A percentile compares a stretch with the other conserved stretches of the same genome.
Conservation (phyloP, 2,797 vertebrate species). For the Nothura maculosa region DNA sequence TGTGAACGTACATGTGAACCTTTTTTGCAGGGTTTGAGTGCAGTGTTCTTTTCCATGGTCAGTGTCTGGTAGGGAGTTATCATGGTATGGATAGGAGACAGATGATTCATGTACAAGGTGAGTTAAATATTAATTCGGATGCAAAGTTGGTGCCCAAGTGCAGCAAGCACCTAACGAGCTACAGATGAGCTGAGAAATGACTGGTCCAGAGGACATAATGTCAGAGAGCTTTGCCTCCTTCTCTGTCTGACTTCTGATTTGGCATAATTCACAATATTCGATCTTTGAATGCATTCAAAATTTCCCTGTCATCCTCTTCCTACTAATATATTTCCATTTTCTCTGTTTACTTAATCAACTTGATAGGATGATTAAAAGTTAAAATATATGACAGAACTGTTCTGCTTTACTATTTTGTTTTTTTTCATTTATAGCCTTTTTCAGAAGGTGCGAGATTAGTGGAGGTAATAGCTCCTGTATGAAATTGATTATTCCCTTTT, state of each 20-base stretch:
- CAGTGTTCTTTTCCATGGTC: neutral
- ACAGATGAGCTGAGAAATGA: neutral
- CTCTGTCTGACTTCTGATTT: neutral
- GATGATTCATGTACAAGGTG: neutral
- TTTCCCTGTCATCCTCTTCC: neutral
- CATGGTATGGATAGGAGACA: neutral
- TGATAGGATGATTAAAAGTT: neutral
- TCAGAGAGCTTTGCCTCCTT: neutral
- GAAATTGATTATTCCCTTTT: neutral
- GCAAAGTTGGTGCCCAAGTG: neutral
- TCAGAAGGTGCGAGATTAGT: neutral
- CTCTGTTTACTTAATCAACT: conserved; percentile 2
- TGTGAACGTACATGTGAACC: neutral
- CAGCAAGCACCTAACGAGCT: neutral
- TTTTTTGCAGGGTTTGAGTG: neutral
- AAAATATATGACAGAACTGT: neutral
- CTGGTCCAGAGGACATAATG: neutral
- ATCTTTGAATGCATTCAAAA: neutral
- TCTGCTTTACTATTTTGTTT: neutral
- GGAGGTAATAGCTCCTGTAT: neutral
- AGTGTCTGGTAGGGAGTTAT: neutral
- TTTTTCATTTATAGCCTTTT: neutral
- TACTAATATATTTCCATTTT: neutral
- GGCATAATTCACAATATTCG: neutral
- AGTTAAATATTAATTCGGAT: neutral